Conservation (phyloP, 2,113 vertebrate species). For the Triplophysa rosa region DNA sequence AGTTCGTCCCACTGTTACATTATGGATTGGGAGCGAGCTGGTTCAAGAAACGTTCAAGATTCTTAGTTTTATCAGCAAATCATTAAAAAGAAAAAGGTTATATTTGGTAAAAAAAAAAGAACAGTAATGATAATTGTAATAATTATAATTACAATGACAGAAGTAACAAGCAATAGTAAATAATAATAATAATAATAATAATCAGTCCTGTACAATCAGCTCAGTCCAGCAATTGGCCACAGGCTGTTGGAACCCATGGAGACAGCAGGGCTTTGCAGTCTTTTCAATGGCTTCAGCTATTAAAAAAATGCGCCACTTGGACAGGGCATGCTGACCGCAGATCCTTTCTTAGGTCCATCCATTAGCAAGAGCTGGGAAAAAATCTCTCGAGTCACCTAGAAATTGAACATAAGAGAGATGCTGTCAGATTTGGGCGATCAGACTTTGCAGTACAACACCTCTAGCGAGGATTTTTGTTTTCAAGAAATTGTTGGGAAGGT, state of each 20-base stretch:
- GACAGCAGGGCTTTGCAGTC: conserved; percentile 73
- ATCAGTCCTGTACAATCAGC: conserved; percentile 75
- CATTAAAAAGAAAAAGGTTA: conserved; percentile 75
- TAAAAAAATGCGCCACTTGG: conserved; percentile 62
- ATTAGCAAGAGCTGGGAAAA: conserved; percentile 78
- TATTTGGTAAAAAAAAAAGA: conserved; percentile 73
- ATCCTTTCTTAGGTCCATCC: conserved; percentile 77
- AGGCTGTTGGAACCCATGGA: conserved; percentile 73
- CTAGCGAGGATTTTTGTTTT: too few species aligned
- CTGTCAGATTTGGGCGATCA: not conserved
- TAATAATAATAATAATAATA: conserved; percentile 74
- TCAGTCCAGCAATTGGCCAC: conserved; percentile 61
- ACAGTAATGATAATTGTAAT: conserved; percentile 57
- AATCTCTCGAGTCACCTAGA: conserved; percentile 75
- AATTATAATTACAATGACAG: conserved; percentile 65
- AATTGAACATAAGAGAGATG: conserved; percentile 11
- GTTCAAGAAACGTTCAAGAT: conserved; percentile 69
- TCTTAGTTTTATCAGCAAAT: conserved; percentile 78
- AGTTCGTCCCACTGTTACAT: conserved; percentile 58
- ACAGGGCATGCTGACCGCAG: conserved; percentile 72
- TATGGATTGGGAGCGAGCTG: conserved; percentile 60
- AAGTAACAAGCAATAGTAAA: conserved; percentile 61
- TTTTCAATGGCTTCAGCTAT: conserved; percentile 74
- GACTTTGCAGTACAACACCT: not conserved
- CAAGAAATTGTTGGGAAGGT: too few species aligned